These are phyloP conservation scores for Epizoanthus ramosus DNA, from an alignment of 92 coral and sea anemone species.

Conservation along the genomic window DNA sequence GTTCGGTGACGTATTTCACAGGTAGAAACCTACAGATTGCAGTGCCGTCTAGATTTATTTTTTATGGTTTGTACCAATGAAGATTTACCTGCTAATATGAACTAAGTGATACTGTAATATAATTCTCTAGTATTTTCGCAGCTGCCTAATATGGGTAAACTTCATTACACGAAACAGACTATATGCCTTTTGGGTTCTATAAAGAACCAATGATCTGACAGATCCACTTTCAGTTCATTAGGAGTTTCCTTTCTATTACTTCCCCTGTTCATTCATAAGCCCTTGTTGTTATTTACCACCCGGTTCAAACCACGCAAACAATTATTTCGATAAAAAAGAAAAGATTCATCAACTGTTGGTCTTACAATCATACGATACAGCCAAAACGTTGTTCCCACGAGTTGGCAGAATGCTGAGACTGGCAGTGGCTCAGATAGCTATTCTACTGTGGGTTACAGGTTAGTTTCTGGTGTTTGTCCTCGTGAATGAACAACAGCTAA, in stretches of 20 bases:
- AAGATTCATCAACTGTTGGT: neutral
- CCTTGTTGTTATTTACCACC: conserved; percentile 5
- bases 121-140: neutral
- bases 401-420: conserved; percentile 28
- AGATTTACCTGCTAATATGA: conserved; percentile 17
- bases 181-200: neutral
- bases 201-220: conserved; percentile 13
- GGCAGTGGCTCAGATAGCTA: conserved; percentile 14
- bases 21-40: neutral
- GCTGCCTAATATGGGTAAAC: conserved; percentile 1
- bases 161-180: conserved; percentile 15
- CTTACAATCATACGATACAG: neutral
- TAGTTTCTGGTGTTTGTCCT: neutral
- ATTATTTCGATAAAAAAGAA: conserved; percentile 13
- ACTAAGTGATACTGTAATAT: conserved; percentile 16
- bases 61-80: neutral
- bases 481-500: too few species aligned
- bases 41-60: neutral
- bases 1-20: neutral
- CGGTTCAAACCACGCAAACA: conserved; percentile 38
- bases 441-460: conserved; percentile 35
- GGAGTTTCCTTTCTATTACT: conserved; percentile 20
- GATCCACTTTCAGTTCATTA: conserved; percentile 19
- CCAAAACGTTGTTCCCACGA: neutral
- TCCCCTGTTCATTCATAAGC: neutral